Percentiles rank a stretch among this genome's conserved stretches.
Evolutionary conservation across 2,888 invertebrate species (phyloP).

Genomic region (Agrochola lychnidis): DNA sequence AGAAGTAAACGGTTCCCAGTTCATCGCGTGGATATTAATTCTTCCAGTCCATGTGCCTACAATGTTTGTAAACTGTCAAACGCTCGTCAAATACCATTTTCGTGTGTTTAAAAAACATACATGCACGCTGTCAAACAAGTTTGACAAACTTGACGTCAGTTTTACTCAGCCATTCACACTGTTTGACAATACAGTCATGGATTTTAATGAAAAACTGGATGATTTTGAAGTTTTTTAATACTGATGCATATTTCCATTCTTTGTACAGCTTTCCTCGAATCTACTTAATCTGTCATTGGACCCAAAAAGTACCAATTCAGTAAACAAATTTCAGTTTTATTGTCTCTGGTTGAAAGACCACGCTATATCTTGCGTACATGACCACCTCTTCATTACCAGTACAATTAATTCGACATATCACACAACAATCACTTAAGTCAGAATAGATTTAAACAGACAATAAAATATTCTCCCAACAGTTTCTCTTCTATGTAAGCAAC

Average conservation of each 20-base stretch:
- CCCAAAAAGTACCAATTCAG: not conserved
- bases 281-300: not conserved
- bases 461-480: slow-evolving; percentile 7
- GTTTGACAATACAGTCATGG: slow-evolving; percentile 42
- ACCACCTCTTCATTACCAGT: not conserved
- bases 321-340: not conserved
- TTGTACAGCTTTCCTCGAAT: too few species aligned
- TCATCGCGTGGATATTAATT: slow-evolving; percentile 35
- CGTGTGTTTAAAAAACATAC: slow-evolving; percentile 65
- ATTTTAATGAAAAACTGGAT: slow-evolving; percentile 11
- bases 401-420: not conserved
- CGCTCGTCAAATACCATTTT: slow-evolving; percentile 66
- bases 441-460: not conserved
- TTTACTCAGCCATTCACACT: slow-evolving; percentile 44
- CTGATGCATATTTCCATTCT: not conserved
- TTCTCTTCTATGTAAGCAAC: slow-evolving; percentile 13
- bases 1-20: slow-evolving; percentile 9
- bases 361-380: not conserved
- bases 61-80: slow-evolving; percentile 63
- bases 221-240: not conserved
- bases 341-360: not conserved
- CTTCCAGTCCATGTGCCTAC: slow-evolving; percentile 43
- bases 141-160: slow-evolving; percentile 64
- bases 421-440: not conserved
- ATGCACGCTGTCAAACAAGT: slow-evolving; percentile 64